These are phyloP conservation scores for Parnassius mnemosyne DNA, from an alignment of 2,888 invertebrate genomes.

Conservation along the genomic window DNA sequence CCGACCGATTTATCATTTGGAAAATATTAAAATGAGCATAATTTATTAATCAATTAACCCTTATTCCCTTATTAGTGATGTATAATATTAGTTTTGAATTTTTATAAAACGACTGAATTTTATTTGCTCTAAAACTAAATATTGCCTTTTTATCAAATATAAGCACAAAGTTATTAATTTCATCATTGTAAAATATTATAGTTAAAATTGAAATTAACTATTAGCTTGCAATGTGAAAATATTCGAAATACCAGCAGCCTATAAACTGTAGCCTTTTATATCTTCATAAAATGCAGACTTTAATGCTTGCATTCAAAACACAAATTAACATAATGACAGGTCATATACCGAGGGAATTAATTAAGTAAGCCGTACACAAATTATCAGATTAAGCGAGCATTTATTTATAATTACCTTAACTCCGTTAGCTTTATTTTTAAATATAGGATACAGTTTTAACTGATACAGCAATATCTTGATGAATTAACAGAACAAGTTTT, in stretches of 20 bases:
- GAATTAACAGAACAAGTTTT: not conserved
- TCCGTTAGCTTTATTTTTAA: constrained; percentile 4
- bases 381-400: constrained; percentile 18
- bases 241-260: not conserved
- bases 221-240: not conserved
- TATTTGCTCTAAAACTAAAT: no score
- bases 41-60: no score
- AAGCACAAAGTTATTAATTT: no score
- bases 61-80: no score
- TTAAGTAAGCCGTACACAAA: constrained; percentile 16
- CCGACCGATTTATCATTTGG: no score
- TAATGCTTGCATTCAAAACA: constrained; percentile 4
- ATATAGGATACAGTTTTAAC: constrained; percentile 1
- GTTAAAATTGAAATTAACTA: no score
- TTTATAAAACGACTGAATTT: no score
- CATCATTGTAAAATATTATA: no score
- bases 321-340: constrained; percentile 14
- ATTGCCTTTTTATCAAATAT: no score
- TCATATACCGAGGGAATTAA: not conserved
- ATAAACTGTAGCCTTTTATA: constrained; percentile 10
- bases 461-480: not conserved
- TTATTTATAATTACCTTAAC: constrained; percentile 12
- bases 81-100: no score
- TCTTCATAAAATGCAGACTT: constrained; percentile 14
- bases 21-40: no score